These are phyloP conservation scores for Ursus arctos DNA, from an alignment of 2,113 vertebrate genomes.

Conservation along the genomic window DNA sequence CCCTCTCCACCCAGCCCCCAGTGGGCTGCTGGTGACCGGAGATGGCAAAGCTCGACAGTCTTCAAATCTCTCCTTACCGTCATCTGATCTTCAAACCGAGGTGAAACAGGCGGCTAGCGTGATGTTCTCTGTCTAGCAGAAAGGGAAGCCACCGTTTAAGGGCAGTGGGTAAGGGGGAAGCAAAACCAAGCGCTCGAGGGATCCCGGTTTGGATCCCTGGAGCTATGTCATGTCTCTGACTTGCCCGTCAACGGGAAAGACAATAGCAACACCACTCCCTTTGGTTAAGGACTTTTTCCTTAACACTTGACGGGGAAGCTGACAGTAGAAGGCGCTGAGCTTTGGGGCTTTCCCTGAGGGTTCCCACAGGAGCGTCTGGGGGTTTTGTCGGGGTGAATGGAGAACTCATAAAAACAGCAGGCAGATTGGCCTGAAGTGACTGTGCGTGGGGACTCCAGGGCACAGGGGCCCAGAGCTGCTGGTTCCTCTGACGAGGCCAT, in stretches of 20 bases:
- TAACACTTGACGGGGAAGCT: accelerated
- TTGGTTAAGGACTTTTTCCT: background rate
- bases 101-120: no score
- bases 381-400: accelerated
- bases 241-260: background rate
- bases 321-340: background rate
- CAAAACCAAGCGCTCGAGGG: background rate
- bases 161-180: background rate
- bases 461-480: no score
- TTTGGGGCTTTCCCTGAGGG: background rate
- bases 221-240: background rate
- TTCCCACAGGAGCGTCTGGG: background rate
- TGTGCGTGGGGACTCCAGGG: no score
- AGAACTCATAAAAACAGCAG: background rate
- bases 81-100: background rate
- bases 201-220: background rate
- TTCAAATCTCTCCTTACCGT: background rate
- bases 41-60: accelerated
- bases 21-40: background rate
- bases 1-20: no score
- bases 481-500: accelerated
- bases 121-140: background rate
- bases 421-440: background rate
- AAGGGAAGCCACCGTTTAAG: background rate
- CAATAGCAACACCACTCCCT: background rate